Base-by-base conservation (phyloP, 2,888 invertebrate genomes). In the Sminthurinus aureus region DNA sequence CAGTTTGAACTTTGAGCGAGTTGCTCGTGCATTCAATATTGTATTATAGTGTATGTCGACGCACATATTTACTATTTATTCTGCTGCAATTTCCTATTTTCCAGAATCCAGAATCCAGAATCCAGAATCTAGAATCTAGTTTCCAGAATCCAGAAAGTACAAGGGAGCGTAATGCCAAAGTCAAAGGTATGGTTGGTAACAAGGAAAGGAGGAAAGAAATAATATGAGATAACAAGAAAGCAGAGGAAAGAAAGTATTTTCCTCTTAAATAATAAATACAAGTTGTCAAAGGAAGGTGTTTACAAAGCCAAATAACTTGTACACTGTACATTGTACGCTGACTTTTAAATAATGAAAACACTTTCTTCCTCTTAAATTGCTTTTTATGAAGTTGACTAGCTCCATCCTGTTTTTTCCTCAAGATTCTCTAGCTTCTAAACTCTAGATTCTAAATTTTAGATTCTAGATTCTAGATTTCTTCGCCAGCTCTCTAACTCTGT, bases 201-300 rank as follows among this genome's bases (percentile, higher is more conserved):
- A 38, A 38, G 38, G 38, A 38, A 38, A 38, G 38, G 6, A 38
- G 38, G 38, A 38, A 38, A 38, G 38, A 38, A 38, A 38, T 38
- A 38, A 38, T 38, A 38, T 38, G 38, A 38, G 38, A 38, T 38
- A 38, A 38, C 6, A 20, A 22, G 58, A 15, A 76, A 24, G 50
- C 22, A 81, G 18, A 79, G 58, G 79, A 58, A 58, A 26, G 52
- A 79, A 81, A 74, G 81, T 75, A 81, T 81, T 81, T 81, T 73
- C 38, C 26, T 81, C 74, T 74, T 81, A 74, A 81, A 81, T 81
- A 81, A 81, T 81, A 81, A 81, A 74, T 81, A 75, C 74, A 73
- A 74, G 38, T 74, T 81, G 81, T 75, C 81, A 81, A 73, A 81
- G 64, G 38, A 58, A 81, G 81, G 74, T 73, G 74, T 74, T 74